Evolutionary conservation across 2,113 vertebrate genomes (phyloP), one percentile per base, ranked within the genome.

Genomic region (Lepus timidus): DNA sequence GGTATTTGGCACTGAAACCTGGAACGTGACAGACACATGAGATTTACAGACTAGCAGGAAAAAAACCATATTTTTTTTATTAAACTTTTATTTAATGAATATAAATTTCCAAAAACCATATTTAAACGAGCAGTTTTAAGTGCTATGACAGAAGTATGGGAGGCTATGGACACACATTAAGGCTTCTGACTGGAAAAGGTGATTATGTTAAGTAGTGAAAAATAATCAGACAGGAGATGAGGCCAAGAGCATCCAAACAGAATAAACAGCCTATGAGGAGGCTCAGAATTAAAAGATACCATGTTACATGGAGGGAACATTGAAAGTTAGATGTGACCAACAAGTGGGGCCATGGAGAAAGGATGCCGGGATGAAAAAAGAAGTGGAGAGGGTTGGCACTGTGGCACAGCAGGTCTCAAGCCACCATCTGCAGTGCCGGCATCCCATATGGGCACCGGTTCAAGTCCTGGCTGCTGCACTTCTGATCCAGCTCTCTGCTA

Each of bases 101-200:
- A n/a, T n/a, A n/a, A n/a, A n/a, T n/a, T n/a, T n/a, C n/a, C n/a
- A n/a, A n/a, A n/a, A n/a, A 16, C 76, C n/a, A 87, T 61, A 61
- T 51, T 91, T 79, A 68, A 83, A 67, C 20, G 70, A 78, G 31
- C 29, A 11, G 3, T 71, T 67, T 71, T 23, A 88, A 58, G 31
- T 22, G 13, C 44, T 44, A 9, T 51, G 27, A 73, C 67, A 39
- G 13, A 83, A 84, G 11, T 6, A 76, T 61, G n/a, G 61, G 52
- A n/a, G 36, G 33, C 12, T 6, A n/a, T 23, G 4, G n/a, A 64
- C 49, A 88, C n/a, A 88, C 23, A 75, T 70, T 39, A 58, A 39
- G 6, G 3, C 61, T 93, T 81, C 74, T 51, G 29, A 85, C 10
- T 70, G 61, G 61, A 93, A 94, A 76, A 65, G 80, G 82, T 82